These are phyloP conservation scores for Chrysaora quinquecirrha DNA, from an alignment of 30 jellyfish, hydroid and myxozoan genomes.

Conservation along the genomic window DNA sequence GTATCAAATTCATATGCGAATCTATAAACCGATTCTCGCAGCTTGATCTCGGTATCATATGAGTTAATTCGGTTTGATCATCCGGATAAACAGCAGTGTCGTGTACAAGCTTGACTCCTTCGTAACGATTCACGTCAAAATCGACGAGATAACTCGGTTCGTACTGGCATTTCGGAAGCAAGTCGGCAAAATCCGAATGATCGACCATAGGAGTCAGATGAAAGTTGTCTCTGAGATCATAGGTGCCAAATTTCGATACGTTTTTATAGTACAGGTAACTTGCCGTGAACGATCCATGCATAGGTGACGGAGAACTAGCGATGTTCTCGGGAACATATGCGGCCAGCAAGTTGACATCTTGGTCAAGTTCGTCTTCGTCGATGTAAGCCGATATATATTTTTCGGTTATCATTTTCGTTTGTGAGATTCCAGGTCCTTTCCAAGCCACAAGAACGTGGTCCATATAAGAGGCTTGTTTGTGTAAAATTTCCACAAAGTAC, in stretches of 20 bases:
- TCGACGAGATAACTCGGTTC: slow-evolving; percentile 87
- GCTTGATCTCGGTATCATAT: slow-evolving; percentile 50
- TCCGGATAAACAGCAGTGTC: slow-evolving; percentile 93
- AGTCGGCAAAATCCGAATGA: slow-evolving; percentile 34
- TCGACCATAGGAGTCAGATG: slow-evolving; percentile 50
- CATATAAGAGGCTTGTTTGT: slow-evolving; percentile 75
- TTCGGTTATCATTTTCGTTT: slow-evolving; percentile 38
- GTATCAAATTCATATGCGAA: slow-evolving; percentile 66
- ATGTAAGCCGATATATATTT: slow-evolving; percentile 72
- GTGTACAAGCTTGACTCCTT: slow-evolving; percentile 88
- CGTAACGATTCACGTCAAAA: slow-evolving; percentile 86
- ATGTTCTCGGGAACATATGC: slow-evolving; percentile 80
- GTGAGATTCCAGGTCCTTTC: slow-evolving; percentile 85
- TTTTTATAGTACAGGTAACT: slow-evolving; percentile 48
- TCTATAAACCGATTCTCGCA: slow-evolving; percentile 73
- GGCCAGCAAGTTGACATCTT: slow-evolving; percentile 76
- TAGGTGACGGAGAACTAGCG: slow-evolving; percentile 77
- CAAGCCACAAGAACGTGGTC: slow-evolving; percentile 88
- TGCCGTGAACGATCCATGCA: slow-evolving; percentile 49
- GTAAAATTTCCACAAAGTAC: slow-evolving; percentile 84
- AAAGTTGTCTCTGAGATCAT: slow-evolving; percentile 70
- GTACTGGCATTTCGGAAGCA: slow-evolving; percentile 74
- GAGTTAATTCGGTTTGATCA: slow-evolving; percentile 83
- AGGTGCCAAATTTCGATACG: slow-evolving; percentile 49
- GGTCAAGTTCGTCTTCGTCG: slow-evolving; percentile 55